Conservation (phyloP, 2,797 vertebrate genomes). For the Brotula barbata region DNA sequence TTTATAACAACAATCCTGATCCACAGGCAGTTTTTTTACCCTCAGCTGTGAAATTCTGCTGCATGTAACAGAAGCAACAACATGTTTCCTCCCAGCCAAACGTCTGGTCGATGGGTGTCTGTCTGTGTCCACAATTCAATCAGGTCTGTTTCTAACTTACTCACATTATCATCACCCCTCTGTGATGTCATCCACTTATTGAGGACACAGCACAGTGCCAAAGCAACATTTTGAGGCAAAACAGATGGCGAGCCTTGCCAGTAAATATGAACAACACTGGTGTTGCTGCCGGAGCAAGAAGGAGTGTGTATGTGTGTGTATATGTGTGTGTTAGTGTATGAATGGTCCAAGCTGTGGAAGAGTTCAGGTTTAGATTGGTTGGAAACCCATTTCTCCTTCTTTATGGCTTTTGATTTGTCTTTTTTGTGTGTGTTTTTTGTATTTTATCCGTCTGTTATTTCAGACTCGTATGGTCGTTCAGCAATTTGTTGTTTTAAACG, state of each 20-base stretch:
- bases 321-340: conserved; percentile 20
- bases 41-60: conserved; percentile 15
- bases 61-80: conserved; percentile 5
- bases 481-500: too few relatives aligned
- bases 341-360: too few relatives aligned
- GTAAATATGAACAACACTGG: conserved; percentile 44
- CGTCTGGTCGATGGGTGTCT: not conserved
- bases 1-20: too few relatives aligned
- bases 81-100: conserved; percentile 11
- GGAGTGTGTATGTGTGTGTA: conserved; percentile 9
- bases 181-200: conserved; percentile 35
- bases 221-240: conserved; percentile 26
- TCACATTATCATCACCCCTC: conserved; percentile 18
- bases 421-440: too few relatives aligned
- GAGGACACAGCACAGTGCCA: conserved; percentile 9
- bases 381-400: too few relatives aligned
- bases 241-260: conserved; percentile 40
- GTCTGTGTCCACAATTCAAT: not conserved
- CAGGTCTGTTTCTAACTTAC: conserved; percentile 23
- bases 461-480: too few relatives aligned
- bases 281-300: conserved; percentile 5
- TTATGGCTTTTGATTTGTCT: too few relatives aligned
- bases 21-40: conserved; percentile 45
- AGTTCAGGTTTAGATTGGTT: too few relatives aligned
- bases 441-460: too few relatives aligned